Conservation (phyloP, 1,140 invertebrate genomes). For the Drosophila lacertosa region DNA sequence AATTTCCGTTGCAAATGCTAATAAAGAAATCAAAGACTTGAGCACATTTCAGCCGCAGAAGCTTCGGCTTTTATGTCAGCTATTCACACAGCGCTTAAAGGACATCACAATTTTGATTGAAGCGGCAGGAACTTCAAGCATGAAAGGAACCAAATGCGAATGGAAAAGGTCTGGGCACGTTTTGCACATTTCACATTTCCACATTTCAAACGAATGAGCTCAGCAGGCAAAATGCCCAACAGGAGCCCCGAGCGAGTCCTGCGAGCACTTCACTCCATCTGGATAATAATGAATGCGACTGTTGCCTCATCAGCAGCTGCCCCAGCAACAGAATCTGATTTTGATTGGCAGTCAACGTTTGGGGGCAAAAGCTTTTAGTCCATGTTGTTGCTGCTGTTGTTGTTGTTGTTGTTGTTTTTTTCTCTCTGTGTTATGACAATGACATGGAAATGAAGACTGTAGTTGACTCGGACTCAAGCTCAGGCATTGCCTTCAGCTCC, state of each 20-base stretch:
- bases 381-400: conserved; percentile 41
- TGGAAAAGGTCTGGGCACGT: conserved; percentile 55
- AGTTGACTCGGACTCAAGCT: conserved; percentile 20
- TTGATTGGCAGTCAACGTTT: conserved; percentile 51
- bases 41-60: neutral
- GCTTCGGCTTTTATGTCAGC: neutral
- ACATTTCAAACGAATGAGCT: conserved; percentile 5
- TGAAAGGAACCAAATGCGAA: conserved; percentile 20
- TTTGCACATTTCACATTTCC: conserved; percentile 74
- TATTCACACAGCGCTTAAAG: neutral
- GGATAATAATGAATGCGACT: conserved; percentile 45
- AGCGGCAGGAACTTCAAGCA: neutral
- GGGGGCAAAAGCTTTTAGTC: neutral
- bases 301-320: conserved; percentile 20
- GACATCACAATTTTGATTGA: conserved; percentile 12
- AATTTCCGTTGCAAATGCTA: too few species aligned
- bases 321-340: conserved; percentile 49
- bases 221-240: conserved; percentile 11
- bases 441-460: conserved; percentile 59
- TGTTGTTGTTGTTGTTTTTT: conserved; percentile 39
- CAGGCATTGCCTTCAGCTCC: neutral
- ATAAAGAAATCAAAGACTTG: neutral
- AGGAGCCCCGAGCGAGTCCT: conserved; percentile 6
- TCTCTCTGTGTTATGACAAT: conserved; percentile 71
- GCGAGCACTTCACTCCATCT: conserved; percentile 14